A percentile compares a stretch with the other conserved stretches of the same genome.
phyloP scores from a whole-genome alignment of 37 sponge, comb jelly and placozoan genomes.

The Eunapius fragilis region DNA sequence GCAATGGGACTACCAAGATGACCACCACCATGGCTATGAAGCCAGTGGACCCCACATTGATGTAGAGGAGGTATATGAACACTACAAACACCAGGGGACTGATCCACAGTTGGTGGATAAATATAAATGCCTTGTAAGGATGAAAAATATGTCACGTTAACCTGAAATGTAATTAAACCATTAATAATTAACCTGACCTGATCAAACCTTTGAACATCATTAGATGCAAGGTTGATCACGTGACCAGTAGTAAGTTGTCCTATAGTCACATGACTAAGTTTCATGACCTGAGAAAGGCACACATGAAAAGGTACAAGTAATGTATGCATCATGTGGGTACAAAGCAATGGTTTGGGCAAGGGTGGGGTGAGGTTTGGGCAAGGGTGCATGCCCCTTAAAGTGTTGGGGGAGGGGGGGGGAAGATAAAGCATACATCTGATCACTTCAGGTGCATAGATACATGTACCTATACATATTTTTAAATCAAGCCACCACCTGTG shows the following conservation, averaged over 20 bases:
- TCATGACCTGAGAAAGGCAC: conserved; percentile 39
- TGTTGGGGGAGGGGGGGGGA: no score
- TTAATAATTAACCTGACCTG: conserved; percentile 26
- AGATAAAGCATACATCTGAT: no score
- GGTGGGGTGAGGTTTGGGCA: no score
- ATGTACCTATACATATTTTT: no score
- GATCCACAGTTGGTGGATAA: conserved; percentile 50
- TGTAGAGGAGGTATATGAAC: conserved; percentile 53
- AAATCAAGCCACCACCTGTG: no score
- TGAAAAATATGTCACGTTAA: neutral
- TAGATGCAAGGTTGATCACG: conserved; percentile 74
- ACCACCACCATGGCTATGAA: conserved; percentile 29
- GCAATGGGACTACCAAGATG: conserved; percentile 48
- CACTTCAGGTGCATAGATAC: no score
- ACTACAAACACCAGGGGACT: conserved; percentile 51
- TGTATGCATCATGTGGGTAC: no score
- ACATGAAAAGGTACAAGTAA: no score
- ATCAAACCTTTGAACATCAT: conserved; percentile 83
- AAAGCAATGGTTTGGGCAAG: no score
- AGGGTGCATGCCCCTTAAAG: no score
- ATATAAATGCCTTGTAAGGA: conserved; percentile 48
- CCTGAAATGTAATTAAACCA: neutral
- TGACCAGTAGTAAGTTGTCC: conserved; percentile 60
- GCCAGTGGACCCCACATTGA: conserved; percentile 56
- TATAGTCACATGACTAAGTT: conserved; percentile 61